Percentiles rank a stretch among this genome's conserved stretches.
Conservation (phyloP, 2,888 invertebrate species). For the Pedicia rivosa region DNA sequence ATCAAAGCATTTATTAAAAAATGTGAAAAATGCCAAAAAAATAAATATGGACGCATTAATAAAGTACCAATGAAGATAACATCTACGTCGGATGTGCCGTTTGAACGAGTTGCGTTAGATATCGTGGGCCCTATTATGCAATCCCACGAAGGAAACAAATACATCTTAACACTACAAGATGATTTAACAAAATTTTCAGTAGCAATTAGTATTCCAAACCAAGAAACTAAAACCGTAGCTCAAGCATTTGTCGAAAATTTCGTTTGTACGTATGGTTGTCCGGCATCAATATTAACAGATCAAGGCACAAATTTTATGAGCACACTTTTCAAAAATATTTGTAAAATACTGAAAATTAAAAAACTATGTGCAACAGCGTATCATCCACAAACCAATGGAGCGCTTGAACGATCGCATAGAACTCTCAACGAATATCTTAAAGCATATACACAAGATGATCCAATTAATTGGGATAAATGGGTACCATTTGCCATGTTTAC, state of each 20-base stretch:
- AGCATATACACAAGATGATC: conserved; percentile 15
- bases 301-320: not conserved
- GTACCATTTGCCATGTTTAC: conserved; percentile 19
- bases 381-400: conserved; percentile 20
- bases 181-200: conserved; percentile 16
- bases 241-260: conserved; percentile 5
- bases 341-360: conserved; percentile 18
- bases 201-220: conserved; percentile 16
- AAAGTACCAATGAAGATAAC: conserved; percentile 14
- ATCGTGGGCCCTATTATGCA: conserved; percentile 18
- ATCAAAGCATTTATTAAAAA: conserved; percentile 18
- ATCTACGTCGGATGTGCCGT: conserved; percentile 16
- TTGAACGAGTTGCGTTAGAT: conserved; percentile 18
- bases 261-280: too few relatives aligned
- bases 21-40: conserved; percentile 18
- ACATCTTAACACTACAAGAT: conserved; percentile 16
- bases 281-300: too few relatives aligned
- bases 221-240: conserved; percentile 19
- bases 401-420: conserved; percentile 18
- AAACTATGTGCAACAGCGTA: conserved; percentile 18
- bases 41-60: not conserved
- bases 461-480: conserved; percentile 19
- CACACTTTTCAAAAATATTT: not conserved
- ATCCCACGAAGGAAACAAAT: conserved; percentile 14
- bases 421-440: conserved; percentile 19